Base-by-base conservation (phyloP, 2,113 vertebrate species). In the Phoxinus phoxinus region DNA sequence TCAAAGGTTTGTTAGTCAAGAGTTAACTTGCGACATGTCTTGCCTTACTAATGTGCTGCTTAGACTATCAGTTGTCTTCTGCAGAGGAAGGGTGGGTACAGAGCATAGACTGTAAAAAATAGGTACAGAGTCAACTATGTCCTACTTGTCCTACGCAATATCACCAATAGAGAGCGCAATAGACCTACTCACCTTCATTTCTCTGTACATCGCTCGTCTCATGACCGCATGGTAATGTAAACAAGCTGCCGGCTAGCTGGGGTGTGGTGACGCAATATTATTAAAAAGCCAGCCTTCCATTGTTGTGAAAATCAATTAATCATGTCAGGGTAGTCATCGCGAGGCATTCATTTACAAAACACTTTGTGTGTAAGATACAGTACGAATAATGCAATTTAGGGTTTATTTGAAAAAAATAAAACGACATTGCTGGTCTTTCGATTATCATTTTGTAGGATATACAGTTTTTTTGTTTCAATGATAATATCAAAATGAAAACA, bases 161-260 rank as follows among this genome's bases (percentile, higher is more conserved):
- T 3, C 10, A 37, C 75, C 87, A 46, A 65, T 58, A 87, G 85
- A 85, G 69, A 85, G 67, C 82, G 27, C 25, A 6, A 23, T 51
- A 74, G 6, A 71, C 71, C 25, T 25, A n/a, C 15, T 59, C 15
- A 46, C 6, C 41, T 3, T 21, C 6, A 23, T 8, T 25, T 32
- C 74, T 44, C 32, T 61, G 0, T 21, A 2, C 48, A 10, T 1
- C 3, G 19, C 41, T 30, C 6, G 12, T 35, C 71, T 81, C 17
- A 23, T 44, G 83, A 83, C 63, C 88, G 79, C 88, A 84, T 89
- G 85, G 88, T 46, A 19, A 85, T 85, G 88, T 89, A 83, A 83
- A 89, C 88, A 86, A 85, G 51, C 37, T 27, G 23, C 21, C 44
- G 63, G 51, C 75, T 86, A 46, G 37, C 15, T 23, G 71, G 48